Conservation (phyloP, 1,140 invertebrate genomes). For the Oryzaephilus surinamensis region DNA sequence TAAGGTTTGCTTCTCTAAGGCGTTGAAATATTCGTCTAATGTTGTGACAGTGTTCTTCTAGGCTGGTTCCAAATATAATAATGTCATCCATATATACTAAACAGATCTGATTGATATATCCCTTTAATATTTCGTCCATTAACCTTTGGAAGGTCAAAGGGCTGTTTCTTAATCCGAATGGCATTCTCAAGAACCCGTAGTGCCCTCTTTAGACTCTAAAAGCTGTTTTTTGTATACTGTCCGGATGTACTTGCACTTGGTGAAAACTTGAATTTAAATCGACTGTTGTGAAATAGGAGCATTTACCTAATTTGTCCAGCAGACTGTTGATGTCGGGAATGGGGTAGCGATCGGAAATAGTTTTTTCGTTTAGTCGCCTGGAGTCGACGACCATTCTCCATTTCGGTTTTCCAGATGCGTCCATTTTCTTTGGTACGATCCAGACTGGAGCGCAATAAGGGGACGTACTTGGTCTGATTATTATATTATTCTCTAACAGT, state of each 20-base stretch:
- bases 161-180: slow-evolving; percentile 1
- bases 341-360: not conserved
- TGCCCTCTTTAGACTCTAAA: too few relatives aligned
- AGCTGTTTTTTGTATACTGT: not conserved
- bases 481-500: slow-evolving; percentile 1
- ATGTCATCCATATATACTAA: too few relatives aligned
- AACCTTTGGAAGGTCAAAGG: too few relatives aligned
- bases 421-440: slow-evolving; percentile 4
- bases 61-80: too few relatives aligned
- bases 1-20: too few relatives aligned
- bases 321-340: slow-evolving; percentile 1
- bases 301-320: slow-evolving; percentile 4
- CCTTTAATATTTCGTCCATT: too few relatives aligned
- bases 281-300: slow-evolving; percentile 3
- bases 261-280: too few relatives aligned
- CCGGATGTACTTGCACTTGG: too few relatives aligned
- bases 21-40: too few relatives aligned
- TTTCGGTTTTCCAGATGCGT: not conserved
- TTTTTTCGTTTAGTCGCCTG: too few relatives aligned
- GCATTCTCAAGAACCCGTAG: slow-evolving; percentile 2
- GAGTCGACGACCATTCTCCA: slow-evolving; percentile 3
- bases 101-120: too few relatives aligned
- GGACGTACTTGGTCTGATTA: not conserved
- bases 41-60: too few relatives aligned
- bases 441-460: not conserved